phyloP scores from a whole-genome alignment of 2,888 invertebrate species.

The Mesopsocus fuscifrons region DNA sequence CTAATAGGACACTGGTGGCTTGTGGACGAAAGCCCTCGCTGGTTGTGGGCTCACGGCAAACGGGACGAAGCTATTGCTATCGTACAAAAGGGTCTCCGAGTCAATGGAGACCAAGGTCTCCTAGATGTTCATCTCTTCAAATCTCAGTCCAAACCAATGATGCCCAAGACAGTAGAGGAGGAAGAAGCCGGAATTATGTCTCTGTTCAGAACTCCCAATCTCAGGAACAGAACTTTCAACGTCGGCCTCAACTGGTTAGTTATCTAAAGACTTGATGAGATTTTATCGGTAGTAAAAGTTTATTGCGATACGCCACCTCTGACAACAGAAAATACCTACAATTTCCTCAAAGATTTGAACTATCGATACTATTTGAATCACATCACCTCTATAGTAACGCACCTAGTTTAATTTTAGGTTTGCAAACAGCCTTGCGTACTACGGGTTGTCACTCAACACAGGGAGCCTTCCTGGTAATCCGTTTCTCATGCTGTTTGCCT shows the following conservation, averaged over 20 bases:
- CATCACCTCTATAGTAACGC: too few species aligned
- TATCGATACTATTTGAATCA: too few species aligned
- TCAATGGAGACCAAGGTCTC: slow-evolving; percentile 38
- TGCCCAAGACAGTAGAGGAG: slow-evolving; percentile 7
- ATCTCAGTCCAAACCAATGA: neutral
- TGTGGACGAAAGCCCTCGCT: slow-evolving; percentile 75
- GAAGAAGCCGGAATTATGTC: slow-evolving; percentile 34
- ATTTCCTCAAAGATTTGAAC: too few species aligned
- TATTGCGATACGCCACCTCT: too few species aligned
- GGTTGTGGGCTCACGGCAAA: slow-evolving; percentile 71
- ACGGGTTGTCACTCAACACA: slow-evolving; percentile 62
- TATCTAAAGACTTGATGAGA: too few species aligned
- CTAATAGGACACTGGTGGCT: slow-evolving; percentile 70
- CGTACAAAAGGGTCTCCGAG: slow-evolving; percentile 52
- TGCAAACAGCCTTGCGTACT: slow-evolving; percentile 73
- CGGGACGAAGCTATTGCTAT: slow-evolving; percentile 52
- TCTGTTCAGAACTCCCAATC: slow-evolving; percentile 60
- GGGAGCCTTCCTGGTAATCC: slow-evolving; percentile 69
- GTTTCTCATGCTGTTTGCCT: slow-evolving; percentile 54
- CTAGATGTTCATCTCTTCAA: neutral
- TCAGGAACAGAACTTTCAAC: slow-evolving; percentile 59
- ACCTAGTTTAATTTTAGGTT: too few species aligned
- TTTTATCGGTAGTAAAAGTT: too few species aligned
- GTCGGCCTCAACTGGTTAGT: slow-evolving; percentile 55
- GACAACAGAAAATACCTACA: too few species aligned